Evolutionary conservation across 2,888 invertebrate genomes (phyloP).

Genomic region (Gortyna flavago): DNA sequence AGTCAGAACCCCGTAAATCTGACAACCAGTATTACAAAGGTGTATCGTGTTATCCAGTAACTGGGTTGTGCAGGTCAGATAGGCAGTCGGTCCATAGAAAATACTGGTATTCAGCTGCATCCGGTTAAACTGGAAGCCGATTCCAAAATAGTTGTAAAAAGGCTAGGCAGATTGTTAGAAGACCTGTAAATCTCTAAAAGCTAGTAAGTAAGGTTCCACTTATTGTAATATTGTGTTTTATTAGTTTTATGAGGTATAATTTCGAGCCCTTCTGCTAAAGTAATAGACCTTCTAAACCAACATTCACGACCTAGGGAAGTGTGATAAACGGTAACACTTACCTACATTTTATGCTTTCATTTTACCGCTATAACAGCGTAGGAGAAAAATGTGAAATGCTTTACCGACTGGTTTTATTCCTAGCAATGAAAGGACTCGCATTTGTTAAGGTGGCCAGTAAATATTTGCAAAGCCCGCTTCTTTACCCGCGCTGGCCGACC

Average conservation of each 20-base stretch:
- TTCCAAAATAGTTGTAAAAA: not conserved
- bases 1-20: not conserved
- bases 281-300: conserved; percentile 21
- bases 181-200: not conserved
- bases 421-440: conserved; percentile 46
- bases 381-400: conserved; percentile 39
- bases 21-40: not conserved
- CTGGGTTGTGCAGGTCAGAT: not conserved
- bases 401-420: conserved; percentile 37
- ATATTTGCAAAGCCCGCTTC: conserved; percentile 43
- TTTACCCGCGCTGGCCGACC: conserved; percentile 6
- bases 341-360: conserved; percentile 28
- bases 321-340: conserved; percentile 38
- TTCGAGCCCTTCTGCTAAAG: conserved; percentile 2
- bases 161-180: not conserved
- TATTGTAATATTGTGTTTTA: not conserved
- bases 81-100: not conserved
- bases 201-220: not conserved
- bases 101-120: not conserved
- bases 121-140: not conserved
- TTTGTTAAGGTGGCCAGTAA: conserved; percentile 53
- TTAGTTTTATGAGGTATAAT: not conserved
- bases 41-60: not conserved
- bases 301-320: conserved; percentile 23
- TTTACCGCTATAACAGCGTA: conserved; percentile 41